A percentile compares a stretch with the other conserved stretches of the same genome.
Conservation (phyloP, 35 echinoderm and acorn worm species). For the Lytechinus pictus region DNA sequence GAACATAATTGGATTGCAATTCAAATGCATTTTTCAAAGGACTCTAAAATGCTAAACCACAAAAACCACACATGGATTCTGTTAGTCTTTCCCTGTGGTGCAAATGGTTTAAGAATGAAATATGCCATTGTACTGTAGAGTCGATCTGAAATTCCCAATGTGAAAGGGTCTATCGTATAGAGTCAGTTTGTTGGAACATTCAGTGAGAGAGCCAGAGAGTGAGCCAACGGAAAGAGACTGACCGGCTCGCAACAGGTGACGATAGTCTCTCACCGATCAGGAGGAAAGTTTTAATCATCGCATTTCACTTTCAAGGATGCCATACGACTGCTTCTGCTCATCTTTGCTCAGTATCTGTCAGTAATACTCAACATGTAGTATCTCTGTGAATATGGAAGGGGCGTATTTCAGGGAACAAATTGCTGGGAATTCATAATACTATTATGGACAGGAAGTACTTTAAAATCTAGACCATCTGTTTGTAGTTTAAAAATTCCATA, state of each 20-base stretch:
- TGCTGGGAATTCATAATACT: not conserved
- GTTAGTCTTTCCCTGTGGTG: no score
- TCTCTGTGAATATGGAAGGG: not conserved
- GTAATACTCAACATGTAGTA: not conserved
- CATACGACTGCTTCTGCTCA: constrained; percentile 8
- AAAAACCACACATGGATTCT: no score
- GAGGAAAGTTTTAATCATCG: constrained; percentile 45
- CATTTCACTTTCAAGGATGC: not conserved
- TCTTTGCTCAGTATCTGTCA: not conserved
- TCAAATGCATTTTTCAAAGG: no score
- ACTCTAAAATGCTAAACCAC: no score
- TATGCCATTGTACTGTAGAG: no score
- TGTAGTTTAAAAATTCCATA: no score
- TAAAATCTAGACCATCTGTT: not conserved
- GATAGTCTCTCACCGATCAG: not conserved
- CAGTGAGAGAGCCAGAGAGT: not conserved
- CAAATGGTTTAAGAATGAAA: no score
- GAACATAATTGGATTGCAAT: no score
- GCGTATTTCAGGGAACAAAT: not conserved
- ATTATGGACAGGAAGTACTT: not conserved
- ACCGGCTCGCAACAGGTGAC: constrained; percentile 24
- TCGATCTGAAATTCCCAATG: no score
- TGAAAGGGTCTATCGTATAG: no score
- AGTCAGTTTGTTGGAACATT: no score
- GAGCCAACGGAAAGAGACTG: not conserved